Base-by-base conservation (phyloP, 2,888 invertebrate genomes). In the Deilephila porcellus region DNA sequence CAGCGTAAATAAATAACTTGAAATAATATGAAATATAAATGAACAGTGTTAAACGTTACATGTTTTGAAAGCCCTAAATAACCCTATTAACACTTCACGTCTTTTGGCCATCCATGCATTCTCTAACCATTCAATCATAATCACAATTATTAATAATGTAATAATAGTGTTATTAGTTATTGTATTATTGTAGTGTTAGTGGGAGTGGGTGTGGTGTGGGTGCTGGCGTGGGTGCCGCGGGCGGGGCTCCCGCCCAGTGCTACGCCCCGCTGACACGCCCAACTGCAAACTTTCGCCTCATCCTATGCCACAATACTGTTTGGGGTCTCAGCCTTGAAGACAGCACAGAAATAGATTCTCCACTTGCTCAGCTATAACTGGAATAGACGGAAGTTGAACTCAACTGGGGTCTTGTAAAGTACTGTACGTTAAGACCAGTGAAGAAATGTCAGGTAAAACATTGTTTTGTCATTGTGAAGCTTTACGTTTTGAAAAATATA, bases 211-310 rank as follows among this genome's bases (percentile, higher is more conserved):
- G 85, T 83, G 77, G 75, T 75, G 79, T 92, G 90, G 93, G 93
- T 91, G 93, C 91, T 81, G 82, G 79, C 83, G 86, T 91, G 92
- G 93, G 93, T 92, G 92, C 92, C 76, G 73, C 71, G 84, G 91
- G 90, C 88, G 90, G 87, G 86, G 81, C 83, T 78, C 79, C 86
- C 91, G 88, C 92, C 91, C 84, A 83, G 73, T 64, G 77, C 77
- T 73, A 81, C 85, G 85, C 90, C 90, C 84, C 81, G 70, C 76
- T 63, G 83, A 80, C 87, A 91, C 91, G 90, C 92, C 91, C 84
- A 81, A 74, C 73, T 75, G 78, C 76, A 74, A 79, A 78, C 71
- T 63, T 71, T 25, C 62, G 25, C 67, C 25, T 52, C 52, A 67
- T 4, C 45, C 25, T 14, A 17, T 67, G 6, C 52, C 14, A 29